Conservation (phyloP, 2,113 vertebrate genomes). For the Gavia stellata region DNA sequence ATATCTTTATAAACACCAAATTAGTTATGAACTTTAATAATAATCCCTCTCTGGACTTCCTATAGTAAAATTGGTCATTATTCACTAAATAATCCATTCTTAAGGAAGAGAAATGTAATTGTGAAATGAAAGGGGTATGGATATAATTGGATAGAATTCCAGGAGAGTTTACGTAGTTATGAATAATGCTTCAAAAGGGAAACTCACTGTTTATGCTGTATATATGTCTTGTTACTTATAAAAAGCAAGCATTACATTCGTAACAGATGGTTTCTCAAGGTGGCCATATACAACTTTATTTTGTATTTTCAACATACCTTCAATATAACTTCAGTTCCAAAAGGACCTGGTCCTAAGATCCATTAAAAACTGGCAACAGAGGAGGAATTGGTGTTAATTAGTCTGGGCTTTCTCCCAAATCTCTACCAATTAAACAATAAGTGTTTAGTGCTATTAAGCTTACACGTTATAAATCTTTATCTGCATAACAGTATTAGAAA, state of each 20-base stretch:
- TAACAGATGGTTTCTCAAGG: constrained; percentile 30
- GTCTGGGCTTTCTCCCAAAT: constrained; percentile 43
- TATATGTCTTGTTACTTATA: not conserved
- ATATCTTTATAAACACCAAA: not conserved
- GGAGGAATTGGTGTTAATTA: constrained; percentile 35
- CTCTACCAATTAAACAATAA: constrained; percentile 35
- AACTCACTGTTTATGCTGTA: not conserved
- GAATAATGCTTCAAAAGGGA: not conserved
- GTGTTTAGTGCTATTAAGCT: constrained; percentile 27
- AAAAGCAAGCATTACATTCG: not conserved
- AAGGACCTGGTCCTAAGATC: not conserved
- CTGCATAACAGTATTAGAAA: not conserved
- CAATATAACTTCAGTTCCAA: not conserved
- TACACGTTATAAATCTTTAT: not conserved
- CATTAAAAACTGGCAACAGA: not conserved
- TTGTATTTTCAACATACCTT: not conserved
- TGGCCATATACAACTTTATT: not conserved
- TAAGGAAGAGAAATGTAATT: not conserved
- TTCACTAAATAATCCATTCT: not conserved
- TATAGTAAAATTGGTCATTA: not conserved
- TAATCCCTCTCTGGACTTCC: not conserved
- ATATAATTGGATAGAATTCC: not conserved
- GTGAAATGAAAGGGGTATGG: not conserved
- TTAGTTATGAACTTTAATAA: not conserved
- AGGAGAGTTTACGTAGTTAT: not conserved